These are phyloP conservation scores for Hippocampus kuda DNA, from an alignment of 2,797 vertebrate genomes.

Conservation along the genomic window DNA sequence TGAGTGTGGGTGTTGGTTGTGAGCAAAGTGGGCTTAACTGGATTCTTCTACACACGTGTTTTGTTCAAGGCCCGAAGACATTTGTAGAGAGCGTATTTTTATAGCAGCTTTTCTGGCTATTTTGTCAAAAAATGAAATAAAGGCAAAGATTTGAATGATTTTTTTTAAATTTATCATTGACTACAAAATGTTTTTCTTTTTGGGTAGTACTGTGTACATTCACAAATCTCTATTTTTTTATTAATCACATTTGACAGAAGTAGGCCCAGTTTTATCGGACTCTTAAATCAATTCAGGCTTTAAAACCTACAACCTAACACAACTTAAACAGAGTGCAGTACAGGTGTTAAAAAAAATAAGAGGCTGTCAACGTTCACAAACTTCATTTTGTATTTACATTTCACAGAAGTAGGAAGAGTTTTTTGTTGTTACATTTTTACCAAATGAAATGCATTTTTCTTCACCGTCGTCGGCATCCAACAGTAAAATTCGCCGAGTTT, in stretches of 20 bases:
- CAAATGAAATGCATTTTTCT: no score
- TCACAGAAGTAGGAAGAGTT: not conserved
- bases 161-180: not conserved
- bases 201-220: not conserved
- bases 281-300: no score
- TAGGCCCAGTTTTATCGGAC: not conserved
- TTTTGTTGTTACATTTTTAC: no score
- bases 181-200: not conserved
- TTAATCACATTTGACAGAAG: not conserved
- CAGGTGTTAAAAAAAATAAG: not conserved
- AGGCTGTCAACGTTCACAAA: not conserved
- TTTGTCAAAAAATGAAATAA: conserved; percentile 99
- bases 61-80: conserved; percentile 79
- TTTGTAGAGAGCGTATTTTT: conserved; percentile 99
- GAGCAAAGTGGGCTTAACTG: conserved; percentile 71
- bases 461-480: no score
- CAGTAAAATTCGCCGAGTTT: no score
- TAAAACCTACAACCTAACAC: no score
- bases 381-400: not conserved
- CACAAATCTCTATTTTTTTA: no score
- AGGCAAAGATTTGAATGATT: conserved; percentile 78
- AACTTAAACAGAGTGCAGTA: no score
- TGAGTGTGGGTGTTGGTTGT: conserved; percentile 76
- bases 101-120: conserved; percentile 96
- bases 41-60: conserved; percentile 73